Base-by-base conservation (phyloP, 2,888 invertebrate species). In the Protophormia terraenovae region DNA sequence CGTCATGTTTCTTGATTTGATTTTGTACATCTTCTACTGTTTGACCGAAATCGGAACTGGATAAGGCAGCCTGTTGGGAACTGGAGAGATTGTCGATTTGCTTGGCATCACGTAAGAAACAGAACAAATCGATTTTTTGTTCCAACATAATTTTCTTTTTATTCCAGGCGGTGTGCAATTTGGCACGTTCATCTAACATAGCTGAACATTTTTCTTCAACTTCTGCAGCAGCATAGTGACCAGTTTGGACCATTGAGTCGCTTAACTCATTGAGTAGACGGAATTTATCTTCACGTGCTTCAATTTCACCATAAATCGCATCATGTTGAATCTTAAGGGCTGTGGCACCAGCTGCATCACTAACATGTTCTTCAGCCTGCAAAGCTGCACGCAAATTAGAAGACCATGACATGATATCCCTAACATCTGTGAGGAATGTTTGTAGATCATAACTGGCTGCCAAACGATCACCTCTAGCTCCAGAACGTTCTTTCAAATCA, bases 101-200 rank as follows among this genome's bases (percentile, higher is more conserved):
- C 90, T 97, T 97, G 14, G 98, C 97, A 93, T 99, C 99, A 2
- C 98, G 94, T 86, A 98, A 93, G 95, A 99, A 99, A 92, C 97
- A 97, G 93, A 98, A 98, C 89, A 98, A 94, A 93, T 98, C 98
- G 86, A 97, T 97, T 85, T 98, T 94, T 92, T 98, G 98, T 91
- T 98, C 97, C 53, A 98, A 93, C 89, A 97, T 96, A 66, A 97
- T 95, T 91, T 97, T 97, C 89, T 98, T 96, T 73, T 96, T 95
- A 86, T 97, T 97, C 98, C 98, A 98, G 0, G 97, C 96, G 0
- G 95, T 95, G 89, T 96, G 96, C 29, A 98, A 93, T 73, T 95
- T 95, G 80, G 96, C 95, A 0, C 97, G 94, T 90, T 97, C 97
- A 84, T 96, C 96, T 82, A 97, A 93, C 83, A 98, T 93, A 32